Base-by-base conservation (phyloP, 2,797 vertebrate species). In the Molothrus ater region DNA sequence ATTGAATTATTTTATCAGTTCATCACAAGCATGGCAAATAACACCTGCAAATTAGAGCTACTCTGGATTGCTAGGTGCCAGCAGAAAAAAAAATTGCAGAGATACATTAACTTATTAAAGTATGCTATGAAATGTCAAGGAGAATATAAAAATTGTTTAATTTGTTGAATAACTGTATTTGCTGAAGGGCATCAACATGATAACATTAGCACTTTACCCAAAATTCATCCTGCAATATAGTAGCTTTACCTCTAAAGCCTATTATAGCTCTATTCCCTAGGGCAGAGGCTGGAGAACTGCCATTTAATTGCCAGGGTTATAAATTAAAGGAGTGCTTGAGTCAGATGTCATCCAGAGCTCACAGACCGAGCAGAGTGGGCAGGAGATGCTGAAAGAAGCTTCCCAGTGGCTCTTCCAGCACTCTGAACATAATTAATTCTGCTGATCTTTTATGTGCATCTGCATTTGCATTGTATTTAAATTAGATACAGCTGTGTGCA, bases 261-360 rank as follows among this genome's bases (percentile, higher is more conserved):
- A 38, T 88, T 97, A 93, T 50, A 95, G 76, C 91, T 86, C 61
- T 85, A 60, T 86, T 80, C 83, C 91, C 88, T 72, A 20, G 10
- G 87, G 93, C 89, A 96, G 72, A 73, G 78, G 45, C 80, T 96
- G 95, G 94, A 97, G 83, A 96, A 53, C 71, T 96, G 94, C 91
- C 94, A 96, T 73, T 95, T 97, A 96, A 96, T 96, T 96, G 94
- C 76, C 93, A 93, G 69, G 43, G 78, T 43, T 93, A 87, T 86
- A 96, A 97, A 97, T 97, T 92, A 96, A 96, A 97, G 81, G 72
- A 88, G 42, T 76, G 38, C 85, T 96, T 80, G 75, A 95, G 70
- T 96, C 92, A 94, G 95, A 66, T 86, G 86, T 92, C 90, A 92
- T 88, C 86, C 89, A 88, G 89, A 74, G 79, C 91, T 96, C 83